Percentiles rank a stretch among this genome's conserved stretches.
These are phyloP conservation scores for Stramonita haemastoma DNA, from an alignment of 2,888 invertebrate genomes.

Conservation along the genomic window DNA sequence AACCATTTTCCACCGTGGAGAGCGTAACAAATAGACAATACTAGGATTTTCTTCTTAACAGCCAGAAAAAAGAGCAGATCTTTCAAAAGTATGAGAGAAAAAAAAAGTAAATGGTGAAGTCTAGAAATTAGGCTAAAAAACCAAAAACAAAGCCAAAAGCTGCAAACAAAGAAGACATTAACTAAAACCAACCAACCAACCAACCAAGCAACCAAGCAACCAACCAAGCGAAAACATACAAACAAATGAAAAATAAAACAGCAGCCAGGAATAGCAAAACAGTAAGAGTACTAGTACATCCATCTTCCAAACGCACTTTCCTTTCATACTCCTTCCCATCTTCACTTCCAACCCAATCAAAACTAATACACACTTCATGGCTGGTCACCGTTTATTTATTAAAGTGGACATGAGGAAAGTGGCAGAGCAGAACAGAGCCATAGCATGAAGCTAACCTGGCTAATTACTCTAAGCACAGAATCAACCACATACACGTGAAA, in stretches of 20 bases:
- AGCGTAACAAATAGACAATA: background rate
- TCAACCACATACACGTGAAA: no score
- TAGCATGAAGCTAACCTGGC: background rate
- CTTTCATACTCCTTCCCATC: background rate
- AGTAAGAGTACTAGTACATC: background rate
- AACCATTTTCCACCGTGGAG: no score
- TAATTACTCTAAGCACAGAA: no score
- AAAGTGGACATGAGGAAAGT: background rate
- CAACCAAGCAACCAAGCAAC: background rate
- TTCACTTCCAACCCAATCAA: no score
- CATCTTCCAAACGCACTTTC: no score
- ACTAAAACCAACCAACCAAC: background rate
- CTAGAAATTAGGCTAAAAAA: background rate
- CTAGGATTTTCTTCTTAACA: background rate
- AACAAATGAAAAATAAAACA: background rate
- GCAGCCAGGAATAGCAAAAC: background rate
- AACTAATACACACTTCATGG: background rate
- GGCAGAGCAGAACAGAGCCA: conserved; percentile 15
- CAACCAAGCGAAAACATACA: background rate
- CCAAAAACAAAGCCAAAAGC: background rate
- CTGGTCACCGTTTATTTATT: conserved; percentile 33
- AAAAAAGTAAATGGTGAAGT: background rate
- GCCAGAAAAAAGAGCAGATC: background rate
- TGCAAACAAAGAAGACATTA: background rate
- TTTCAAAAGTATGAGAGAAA: background rate